These are phyloP conservation scores for Craseonycteris thonglongyai DNA, from an alignment of 2,113 vertebrate genomes.

Conservation along the genomic window DNA sequence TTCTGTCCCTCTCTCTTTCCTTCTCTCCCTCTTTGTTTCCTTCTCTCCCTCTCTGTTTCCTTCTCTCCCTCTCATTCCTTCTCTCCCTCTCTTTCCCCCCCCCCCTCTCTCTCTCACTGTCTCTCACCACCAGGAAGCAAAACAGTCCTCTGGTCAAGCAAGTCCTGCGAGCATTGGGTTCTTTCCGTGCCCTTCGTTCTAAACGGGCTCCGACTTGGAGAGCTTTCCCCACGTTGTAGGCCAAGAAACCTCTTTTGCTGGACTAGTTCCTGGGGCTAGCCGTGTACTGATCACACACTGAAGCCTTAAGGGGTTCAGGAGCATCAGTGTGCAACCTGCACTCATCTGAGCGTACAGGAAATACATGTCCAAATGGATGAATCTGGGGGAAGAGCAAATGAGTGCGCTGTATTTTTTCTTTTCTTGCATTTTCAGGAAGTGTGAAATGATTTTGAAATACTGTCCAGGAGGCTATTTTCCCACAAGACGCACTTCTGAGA, in stretches of 20 bases:
- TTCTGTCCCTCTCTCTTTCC: too few species aligned
- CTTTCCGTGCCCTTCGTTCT: background rate
- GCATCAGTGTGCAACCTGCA: rapidly evolving
- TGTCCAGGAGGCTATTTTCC: background rate
- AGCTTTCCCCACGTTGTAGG: background rate
- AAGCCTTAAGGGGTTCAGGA: background rate
- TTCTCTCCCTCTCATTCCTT: too few species aligned
- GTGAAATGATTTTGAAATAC: background rate
- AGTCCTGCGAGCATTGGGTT: background rate
- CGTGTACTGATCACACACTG: background rate
- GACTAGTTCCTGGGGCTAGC: background rate
- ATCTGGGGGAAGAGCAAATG: background rate
- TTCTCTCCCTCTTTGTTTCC: too few species aligned
- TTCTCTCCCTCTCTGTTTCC: too few species aligned
- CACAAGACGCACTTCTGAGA: background rate
- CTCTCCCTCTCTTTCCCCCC: too few species aligned
- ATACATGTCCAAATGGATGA: background rate
- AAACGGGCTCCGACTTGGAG: background rate
- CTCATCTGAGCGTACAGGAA: background rate
- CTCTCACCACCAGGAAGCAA: background rate
- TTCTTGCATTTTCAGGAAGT: background rate
- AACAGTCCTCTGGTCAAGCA: background rate
- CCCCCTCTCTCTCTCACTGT: too few species aligned
- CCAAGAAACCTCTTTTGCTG: background rate
- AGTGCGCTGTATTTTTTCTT: background rate